Base-by-base conservation (phyloP, 1,140 invertebrate genomes). In the Helicoverpa zea region DNA sequence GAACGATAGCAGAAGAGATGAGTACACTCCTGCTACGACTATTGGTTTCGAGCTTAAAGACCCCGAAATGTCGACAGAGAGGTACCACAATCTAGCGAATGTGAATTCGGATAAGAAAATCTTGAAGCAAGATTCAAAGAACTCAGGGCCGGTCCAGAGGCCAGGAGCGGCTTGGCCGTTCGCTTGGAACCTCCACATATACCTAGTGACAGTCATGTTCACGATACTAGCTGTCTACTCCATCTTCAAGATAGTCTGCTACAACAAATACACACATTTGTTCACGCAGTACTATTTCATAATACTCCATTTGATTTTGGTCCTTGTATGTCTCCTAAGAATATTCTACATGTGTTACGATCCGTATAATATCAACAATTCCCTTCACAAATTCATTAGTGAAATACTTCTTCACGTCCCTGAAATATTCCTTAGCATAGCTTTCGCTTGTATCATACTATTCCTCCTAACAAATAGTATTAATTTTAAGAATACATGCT, bases 101-200 rank as follows among this genome's bases (percentile, higher is more conserved):
- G 92, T 94, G 1, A 95, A 95, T 88, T 94, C 90, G 2, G 94
- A 95, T 86, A 94, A 94, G 80, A 94, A 94, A 68, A 93, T 93
- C 14, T 76, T 90, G 56, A 92, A 93, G 73, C 92, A 95, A 58
- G 90, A 95, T 75, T 66, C 89, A 0, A 95, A 95, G 79, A 92
- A 83, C 52, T 90, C 84, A 43, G 92, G 87, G 3, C 90, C 91
- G 0, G 86, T 95, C 0, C 91, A 94, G 77, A 88, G 91, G 18
- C 84, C 90, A 2, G 95, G 95, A 76, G 95, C 94, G 13, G 97
- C 97, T 0, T 97, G 97, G 97, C 96, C 96, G 0, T 97, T 98
- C 84, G 97, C 98, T 2, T 98, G 98, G 98, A 97, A 98, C 83
- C 95, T 98, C 13, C 98, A 99, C 87, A 97, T 98, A 1, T 99